phyloP scores from a whole-genome alignment of 1,140 invertebrate species.

The Drosophila oshimai region DNA sequence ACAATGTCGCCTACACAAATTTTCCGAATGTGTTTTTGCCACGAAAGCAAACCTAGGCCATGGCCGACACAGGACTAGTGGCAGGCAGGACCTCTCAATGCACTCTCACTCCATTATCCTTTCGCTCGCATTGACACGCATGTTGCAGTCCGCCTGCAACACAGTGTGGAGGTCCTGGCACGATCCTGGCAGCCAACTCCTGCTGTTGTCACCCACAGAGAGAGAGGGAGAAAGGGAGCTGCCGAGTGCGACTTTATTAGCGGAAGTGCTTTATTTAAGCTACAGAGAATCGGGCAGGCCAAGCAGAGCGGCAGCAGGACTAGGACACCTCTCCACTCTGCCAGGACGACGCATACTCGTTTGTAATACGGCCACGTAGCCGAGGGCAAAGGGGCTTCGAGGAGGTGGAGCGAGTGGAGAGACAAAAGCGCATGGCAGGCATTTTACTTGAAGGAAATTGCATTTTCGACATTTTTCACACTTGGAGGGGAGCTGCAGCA shows the following conservation, averaged over 20 bases:
- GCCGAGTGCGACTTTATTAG: slow-evolving; percentile 76
- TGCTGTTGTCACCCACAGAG: slow-evolving; percentile 33
- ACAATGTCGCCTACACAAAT: slow-evolving; percentile 79
- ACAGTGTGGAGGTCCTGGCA: slow-evolving; percentile 33
- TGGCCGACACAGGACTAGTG: too few relatives aligned
- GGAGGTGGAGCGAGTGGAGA: neutral
- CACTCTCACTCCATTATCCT: slow-evolving; percentile 2
- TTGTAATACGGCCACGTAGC: slow-evolving; percentile 75
- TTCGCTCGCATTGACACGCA: slow-evolving; percentile 64
- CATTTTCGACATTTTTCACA: slow-evolving; percentile 81
- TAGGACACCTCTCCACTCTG: slow-evolving; percentile 25
- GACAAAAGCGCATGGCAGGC: slow-evolving; percentile 78
- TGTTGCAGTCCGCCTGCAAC: slow-evolving; percentile 66
- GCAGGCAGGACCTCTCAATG: neutral
- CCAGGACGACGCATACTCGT: slow-evolving; percentile 55
- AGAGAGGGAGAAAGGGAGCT: slow-evolving; percentile 8
- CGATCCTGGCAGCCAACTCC: slow-evolving; percentile 26
- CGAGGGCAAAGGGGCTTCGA: neutral
- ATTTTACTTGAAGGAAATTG: slow-evolving; percentile 81
- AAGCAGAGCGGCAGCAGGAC: slow-evolving; percentile 32
- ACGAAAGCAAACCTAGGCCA: slow-evolving; percentile 62
- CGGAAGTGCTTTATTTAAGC: slow-evolving; percentile 81
- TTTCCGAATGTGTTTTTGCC: slow-evolving; percentile 80
- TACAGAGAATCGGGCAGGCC: slow-evolving; percentile 49
- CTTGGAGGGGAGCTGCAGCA: slow-evolving; percentile 50